These are phyloP conservation scores for Emydocephalus ijimae DNA, from an alignment of 2,113 vertebrate genomes.

Conservation along the genomic window DNA sequence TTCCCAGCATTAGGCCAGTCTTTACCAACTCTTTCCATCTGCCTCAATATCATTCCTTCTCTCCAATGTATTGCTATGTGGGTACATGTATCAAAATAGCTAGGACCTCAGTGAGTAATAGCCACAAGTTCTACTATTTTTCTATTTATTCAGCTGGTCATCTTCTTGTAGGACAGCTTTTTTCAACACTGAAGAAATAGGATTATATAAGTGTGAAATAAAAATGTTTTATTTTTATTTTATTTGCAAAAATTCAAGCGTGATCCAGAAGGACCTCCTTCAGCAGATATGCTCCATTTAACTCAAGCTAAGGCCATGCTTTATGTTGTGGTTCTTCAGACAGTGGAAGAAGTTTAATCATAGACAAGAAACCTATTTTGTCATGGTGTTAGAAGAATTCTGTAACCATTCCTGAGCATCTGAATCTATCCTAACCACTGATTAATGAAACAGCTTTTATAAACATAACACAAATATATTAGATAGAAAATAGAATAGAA, in stretches of 20 bases:
- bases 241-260: slow-evolving; percentile 43
- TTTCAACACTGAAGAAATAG: slow-evolving; percentile 47
- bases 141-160: slow-evolving; percentile 64
- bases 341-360: slow-evolving; percentile 25
- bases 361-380: neutral
- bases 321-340: slow-evolving; percentile 39
- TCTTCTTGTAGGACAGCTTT: slow-evolving; percentile 36
- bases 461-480: neutral
- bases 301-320: slow-evolving; percentile 34
- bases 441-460: neutral
- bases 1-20: slow-evolving; percentile 41
- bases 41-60: slow-evolving; percentile 34
- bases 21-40: slow-evolving; percentile 40
- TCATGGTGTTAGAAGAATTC: neutral
- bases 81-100: slow-evolving; percentile 56
- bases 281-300: slow-evolving; percentile 43
- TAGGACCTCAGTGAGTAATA: slow-evolving; percentile 42
- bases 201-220: slow-evolving; percentile 56
- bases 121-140: slow-evolving; percentile 51
- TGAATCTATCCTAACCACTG: neutral
- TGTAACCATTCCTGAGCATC: neutral
- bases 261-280: slow-evolving; percentile 45
- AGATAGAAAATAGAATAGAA: no score
- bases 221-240: slow-evolving; percentile 15
- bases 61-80: slow-evolving; percentile 38